Base-by-base conservation (phyloP, 2,888 invertebrate species). In the Dryocosmus kuriphilus region DNA sequence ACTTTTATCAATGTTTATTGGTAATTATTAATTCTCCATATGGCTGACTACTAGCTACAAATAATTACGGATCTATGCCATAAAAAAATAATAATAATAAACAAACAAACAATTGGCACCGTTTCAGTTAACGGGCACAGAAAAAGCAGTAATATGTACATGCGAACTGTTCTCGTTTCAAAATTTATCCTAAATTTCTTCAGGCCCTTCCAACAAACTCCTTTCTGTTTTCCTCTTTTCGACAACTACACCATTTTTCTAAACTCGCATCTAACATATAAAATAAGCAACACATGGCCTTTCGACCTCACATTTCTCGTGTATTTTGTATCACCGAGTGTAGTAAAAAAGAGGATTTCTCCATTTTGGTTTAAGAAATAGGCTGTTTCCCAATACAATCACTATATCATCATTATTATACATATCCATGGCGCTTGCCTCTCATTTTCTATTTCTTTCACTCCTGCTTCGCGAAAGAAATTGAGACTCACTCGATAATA, bases 21-120 rank as follows among this genome's bases (percentile, higher is more conserved):
- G 85, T 89, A 87, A 87, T 89, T 89, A 88, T 88, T 89, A 89
- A 85, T 88, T 86, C 88, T 84, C 88, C 86, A 85, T 86, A 89
- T 90, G 88, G 89, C 88, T 88, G 89, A 89, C 88, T 91, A 90
- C 85, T 86, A 86, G 86, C 86, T 89, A 86, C 67, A 67, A 67
- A 67, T 51, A 67, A 67, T 67, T 67, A 51, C 75, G 76, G 9
- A 41, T 67, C 46, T 46, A 67, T 67, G 5, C 27, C 46, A 46
- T 67, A 67, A 67, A 67, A 67, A 67, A 67, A 67, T 67, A 67
- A 65, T 65, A n/a, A 27, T 46, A 67, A 67, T 46, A 67, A 51
- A 67, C 67, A 67, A 67, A 67, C 41, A 67, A 67, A 67, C 67
- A 67, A 27, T 51, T 41, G 46, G 67, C 41, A 67, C 67, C 67